Percentiles rank a stretch among this genome's conserved stretches.
Conservation (phyloP, 2,888 invertebrate genomes). For the Nephrotoma appendiculata region DNA sequence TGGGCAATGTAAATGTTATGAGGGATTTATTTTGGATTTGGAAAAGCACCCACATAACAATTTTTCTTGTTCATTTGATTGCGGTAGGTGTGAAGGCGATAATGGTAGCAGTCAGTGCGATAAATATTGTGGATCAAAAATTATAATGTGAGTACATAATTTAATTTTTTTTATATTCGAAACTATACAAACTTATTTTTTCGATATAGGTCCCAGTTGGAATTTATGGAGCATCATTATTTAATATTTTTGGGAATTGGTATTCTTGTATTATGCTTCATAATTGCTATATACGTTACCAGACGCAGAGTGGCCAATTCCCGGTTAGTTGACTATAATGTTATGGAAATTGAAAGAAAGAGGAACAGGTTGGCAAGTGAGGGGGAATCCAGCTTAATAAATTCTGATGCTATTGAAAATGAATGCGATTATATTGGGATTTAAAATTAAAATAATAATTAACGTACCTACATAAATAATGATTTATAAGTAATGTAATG, state of each 20-base stretch:
- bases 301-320: not conserved
- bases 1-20: conserved; percentile 34
- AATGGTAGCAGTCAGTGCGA: not conserved
- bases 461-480: no score
- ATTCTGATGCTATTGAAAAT: not conserved
- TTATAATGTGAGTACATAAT: not conserved
- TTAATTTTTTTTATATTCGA: not conserved
- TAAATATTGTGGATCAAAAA: not conserved
- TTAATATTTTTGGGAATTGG: not conserved
- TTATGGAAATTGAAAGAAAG: not conserved
- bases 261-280: not conserved
- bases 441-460: not conserved
- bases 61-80: not conserved
- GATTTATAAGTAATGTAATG: no score
- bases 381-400: not conserved
- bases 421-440: not conserved
- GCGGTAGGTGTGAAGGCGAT: not conserved
- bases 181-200: not conserved
- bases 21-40: conserved; percentile 18
- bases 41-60: not conserved
- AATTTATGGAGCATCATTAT: not conserved
- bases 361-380: not conserved
- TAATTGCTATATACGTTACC: not conserved
- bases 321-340: not conserved
- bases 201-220: not conserved